Percentiles rank a stretch among this genome's conserved stretches.
Conservation (phyloP, 2,113 vertebrate genomes). For the Nannospalax galili region DNA sequence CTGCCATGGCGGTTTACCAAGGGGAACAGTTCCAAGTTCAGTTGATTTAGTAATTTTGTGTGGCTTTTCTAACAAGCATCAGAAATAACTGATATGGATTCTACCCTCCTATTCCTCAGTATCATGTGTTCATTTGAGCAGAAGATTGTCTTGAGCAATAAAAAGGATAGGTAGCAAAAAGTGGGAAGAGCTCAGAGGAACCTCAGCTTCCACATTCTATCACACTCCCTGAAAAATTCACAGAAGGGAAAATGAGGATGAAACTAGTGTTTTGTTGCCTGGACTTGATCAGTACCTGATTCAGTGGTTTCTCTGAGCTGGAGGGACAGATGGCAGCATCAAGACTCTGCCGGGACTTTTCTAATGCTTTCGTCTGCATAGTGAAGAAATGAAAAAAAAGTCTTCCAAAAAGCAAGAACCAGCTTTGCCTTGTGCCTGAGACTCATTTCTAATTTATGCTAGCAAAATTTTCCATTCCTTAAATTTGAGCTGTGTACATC, state of each 20-base stretch:
- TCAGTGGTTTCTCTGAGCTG: neutral
- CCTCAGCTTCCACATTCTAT: too few relatives aligned
- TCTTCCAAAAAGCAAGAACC: neutral
- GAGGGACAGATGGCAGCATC: constrained; percentile 53
- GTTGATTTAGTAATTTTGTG: neutral
- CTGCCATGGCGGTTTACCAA: neutral
- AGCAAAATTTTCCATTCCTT: neutral
- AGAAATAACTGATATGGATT: neutral
- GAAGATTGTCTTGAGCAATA: neutral
- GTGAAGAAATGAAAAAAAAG: neutral
- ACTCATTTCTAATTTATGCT: neutral
- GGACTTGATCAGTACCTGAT: neutral
- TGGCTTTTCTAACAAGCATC: neutral
- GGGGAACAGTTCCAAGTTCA: neutral
- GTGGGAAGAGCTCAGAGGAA: neutral
- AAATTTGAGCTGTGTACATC: neutral
- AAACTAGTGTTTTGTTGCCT: neutral
- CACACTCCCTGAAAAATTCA: too few relatives aligned
- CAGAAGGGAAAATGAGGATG: neutral
- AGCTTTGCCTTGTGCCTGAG: neutral
- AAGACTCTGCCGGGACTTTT: neutral
- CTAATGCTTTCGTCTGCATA: neutral
- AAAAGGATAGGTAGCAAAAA: neutral
- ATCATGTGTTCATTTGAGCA: neutral
- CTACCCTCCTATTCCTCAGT: neutral